Evolutionary conservation across 2,888 invertebrate genomes (phyloP), one percentile per base, ranked within the genome.

Genomic region (Auanema freiburgensis): DNA sequence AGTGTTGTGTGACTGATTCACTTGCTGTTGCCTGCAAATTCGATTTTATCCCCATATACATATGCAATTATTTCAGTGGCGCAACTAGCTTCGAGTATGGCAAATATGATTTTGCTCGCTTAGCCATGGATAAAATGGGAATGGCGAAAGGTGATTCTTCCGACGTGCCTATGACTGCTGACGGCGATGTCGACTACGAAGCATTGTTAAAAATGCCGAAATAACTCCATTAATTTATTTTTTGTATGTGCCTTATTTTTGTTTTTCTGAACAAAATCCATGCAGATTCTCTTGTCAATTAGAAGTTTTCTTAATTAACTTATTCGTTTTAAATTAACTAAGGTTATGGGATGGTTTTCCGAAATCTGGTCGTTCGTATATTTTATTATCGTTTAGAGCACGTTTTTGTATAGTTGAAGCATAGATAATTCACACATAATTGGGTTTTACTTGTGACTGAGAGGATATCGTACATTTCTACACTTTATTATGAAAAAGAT

Each of bases 121-220:
- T 82, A 65, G 81, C 81, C 11, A 73, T 81, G 57, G 66, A 67
- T 16, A 77, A 78, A 55, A 80, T 81, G 67, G 74, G 77, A 8
- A 40, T 77, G 33, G 33, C 55, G 12, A 66, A 65, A 3, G 52
- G 24, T 3, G 66, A 60, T 16, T 41, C 53, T 11, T 56, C 21
- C n/a, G 62, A 64, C 46, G 74, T 80, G 10, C 79, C 80, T 11
- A 61, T 79, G 63, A 76, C 74, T 1, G 64, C 66, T 21, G 77
- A 82, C 50, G 81, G 81, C 3, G 81, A 82, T 42, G 76, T 82
- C 44, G 81, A 81, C 54, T 81, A 81, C 65, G 81, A 81, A 59
- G 81, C 81, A n/a, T 59, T 81, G n/a, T 52, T 81, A 50, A 79
- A 79, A 62, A 69, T 77, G 74, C 77, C 77, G n/a, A 76, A 76